Percentiles rank a stretch among this genome's conserved stretches.
phyloP scores from a whole-genome alignment of 2,888 invertebrate species.

The Metallyticus violacea region DNA sequence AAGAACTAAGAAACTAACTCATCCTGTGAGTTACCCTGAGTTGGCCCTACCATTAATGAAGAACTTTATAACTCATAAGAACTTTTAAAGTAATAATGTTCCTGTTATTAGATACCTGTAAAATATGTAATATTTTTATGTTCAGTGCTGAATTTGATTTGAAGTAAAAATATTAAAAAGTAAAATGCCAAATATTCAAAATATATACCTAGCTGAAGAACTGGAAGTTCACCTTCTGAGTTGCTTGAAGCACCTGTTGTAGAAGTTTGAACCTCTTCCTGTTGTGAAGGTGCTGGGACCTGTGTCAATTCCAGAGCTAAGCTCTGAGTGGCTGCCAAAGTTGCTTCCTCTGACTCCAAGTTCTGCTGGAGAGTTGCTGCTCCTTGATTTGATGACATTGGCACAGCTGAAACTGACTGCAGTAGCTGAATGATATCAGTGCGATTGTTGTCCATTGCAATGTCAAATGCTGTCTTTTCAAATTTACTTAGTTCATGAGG shows the following conservation, averaged over 20 bases:
- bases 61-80: too few relatives aligned
- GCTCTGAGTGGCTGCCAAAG: conserved; percentile 43
- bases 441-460: conserved; percentile 65
- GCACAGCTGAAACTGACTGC: conserved; percentile 43
- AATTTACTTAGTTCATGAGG: conserved; percentile 67
- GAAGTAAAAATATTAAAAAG: too few relatives aligned
- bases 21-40: too few relatives aligned
- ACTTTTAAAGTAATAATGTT: too few relatives aligned
- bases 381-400: background rate
- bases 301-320: conserved; percentile 30
- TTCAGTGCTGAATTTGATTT: too few relatives aligned
- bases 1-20: too few relatives aligned
- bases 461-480: conserved; percentile 64
- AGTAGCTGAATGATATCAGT: conserved; percentile 59
- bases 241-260: background rate
- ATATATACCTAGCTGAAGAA: background rate
- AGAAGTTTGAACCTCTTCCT: conserved; percentile 33
- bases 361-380: background rate
- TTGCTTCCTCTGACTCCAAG: conserved; percentile 38
- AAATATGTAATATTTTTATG: too few relatives aligned
- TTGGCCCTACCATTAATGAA: too few relatives aligned
- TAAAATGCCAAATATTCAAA: too few relatives aligned
- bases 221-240: background rate
- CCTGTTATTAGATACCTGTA: too few relatives aligned
- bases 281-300: conserved; percentile 32